Conservation (phyloP, 2,797 vertebrate genomes). For the Hemitrygon akajei region DNA sequence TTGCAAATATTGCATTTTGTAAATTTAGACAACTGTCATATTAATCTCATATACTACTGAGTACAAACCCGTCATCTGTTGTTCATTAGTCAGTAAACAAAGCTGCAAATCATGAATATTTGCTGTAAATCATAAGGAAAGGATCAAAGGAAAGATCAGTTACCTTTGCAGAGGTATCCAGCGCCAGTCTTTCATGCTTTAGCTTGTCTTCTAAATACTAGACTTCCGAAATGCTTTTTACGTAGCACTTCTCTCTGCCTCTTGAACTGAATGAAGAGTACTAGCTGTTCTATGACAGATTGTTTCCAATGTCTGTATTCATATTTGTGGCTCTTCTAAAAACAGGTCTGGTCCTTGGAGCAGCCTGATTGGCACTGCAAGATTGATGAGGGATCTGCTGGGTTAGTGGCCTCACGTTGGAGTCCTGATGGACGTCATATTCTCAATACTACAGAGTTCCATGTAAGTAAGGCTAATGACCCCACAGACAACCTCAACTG, state of each 20-base stretch:
- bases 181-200: conserved; percentile 68
- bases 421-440: conserved; percentile 96
- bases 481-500: conserved; percentile 59
- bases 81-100: neutral
- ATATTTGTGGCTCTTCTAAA: neutral
- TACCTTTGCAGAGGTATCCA: conserved; percentile 72
- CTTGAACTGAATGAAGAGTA: neutral
- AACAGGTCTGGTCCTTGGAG: conserved; percentile 92
- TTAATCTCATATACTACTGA: neutral
- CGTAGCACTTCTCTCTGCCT: conserved; percentile 9
- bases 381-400: conserved; percentile 93
- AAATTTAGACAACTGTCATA: neutral
- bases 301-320: neutral
- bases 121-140: neutral
- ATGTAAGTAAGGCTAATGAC: conserved; percentile 66
- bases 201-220: neutral
- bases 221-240: neutral
- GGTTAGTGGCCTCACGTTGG: conserved; percentile 89
- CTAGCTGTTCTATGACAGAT: neutral
- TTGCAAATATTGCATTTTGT: neutral
- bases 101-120: neutral
- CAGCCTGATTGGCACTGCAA: conserved; percentile 95
- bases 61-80: neutral
- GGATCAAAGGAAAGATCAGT: conserved; percentile 41
- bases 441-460: conserved; percentile 96